Evolutionary conservation across 2,888 invertebrate species (phyloP), one percentile per base, ranked within the genome.

Genomic region (Volucella bombylans): DNA sequence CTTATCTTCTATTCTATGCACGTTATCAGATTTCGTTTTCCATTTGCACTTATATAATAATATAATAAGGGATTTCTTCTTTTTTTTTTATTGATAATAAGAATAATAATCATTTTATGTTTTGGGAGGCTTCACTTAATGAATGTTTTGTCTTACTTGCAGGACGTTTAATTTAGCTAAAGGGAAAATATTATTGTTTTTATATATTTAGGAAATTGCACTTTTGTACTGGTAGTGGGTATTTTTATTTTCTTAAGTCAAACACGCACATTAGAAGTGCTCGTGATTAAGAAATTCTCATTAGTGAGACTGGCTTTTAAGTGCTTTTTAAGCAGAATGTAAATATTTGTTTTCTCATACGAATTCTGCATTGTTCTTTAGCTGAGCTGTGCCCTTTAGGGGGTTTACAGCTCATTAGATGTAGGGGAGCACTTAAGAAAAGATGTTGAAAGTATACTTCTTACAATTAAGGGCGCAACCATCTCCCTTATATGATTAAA

Each of bases 11-110:
- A 74, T 65, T 80, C 67, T 11, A 69, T 55, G 59, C 79, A 71
- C 74, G 59, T 80, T 83, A 80, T 83, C 73, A 79, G 79, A 83
- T 83, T 80, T 83, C 64, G 69, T 38, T 74, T 47, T 64, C 50
- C 47, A 54, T 65, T 80, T 55, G 57, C 49, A 55, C 54, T 61
- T 76, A 31, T 31, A 31, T 31, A 4, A 23, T 23, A 71, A 69
- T 71, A 80, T 71, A 65, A 74, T 71, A 69, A 74, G 50, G 61
- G 54, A 80, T 80, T 31, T 31, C 31, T 31, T 67, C 65, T 49
- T 59, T 82, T 74, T 73, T 72, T 69, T 65, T 71, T 65, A 78
- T 78, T 71, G 71, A 64, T 69, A 80, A 59, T 79, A 73, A 64
- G 78, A 78, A 61, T 62, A 68, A 77, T 77, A 77, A 77, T 77